These are phyloP conservation scores for Pemphigus obesinymphae DNA, from an alignment of 1,140 invertebrate species.

Conservation along the genomic window DNA sequence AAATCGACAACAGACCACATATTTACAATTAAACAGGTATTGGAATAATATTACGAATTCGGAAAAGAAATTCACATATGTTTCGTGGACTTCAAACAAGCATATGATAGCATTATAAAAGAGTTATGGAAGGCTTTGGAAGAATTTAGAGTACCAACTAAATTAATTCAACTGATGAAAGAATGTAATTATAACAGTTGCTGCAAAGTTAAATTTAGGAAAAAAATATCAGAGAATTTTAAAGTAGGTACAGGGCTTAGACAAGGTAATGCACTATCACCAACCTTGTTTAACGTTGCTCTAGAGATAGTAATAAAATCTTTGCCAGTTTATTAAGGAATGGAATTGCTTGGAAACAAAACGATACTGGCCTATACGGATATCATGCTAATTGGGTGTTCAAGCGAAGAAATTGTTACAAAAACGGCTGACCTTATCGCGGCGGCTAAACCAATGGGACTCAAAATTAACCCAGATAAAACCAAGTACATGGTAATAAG, in stretches of 20 bases:
- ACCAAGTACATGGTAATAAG: neutral
- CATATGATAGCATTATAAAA: neutral
- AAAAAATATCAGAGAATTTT: slow-evolving; percentile 5
- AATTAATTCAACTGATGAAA: slow-evolving; percentile 13
- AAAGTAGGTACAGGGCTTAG: neutral
- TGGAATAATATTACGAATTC: no score
- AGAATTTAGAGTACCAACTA: neutral
- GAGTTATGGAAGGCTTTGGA: neutral
- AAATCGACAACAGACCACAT: neutral
- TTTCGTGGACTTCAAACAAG: no score
- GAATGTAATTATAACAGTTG: neutral
- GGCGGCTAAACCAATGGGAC: neutral
- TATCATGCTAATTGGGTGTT: neutral
- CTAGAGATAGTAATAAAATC: neutral
- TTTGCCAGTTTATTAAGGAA: neutral
- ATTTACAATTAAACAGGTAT: no score
- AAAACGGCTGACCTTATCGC: neutral
- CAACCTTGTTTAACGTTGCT: neutral
- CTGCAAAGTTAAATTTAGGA: neutral
- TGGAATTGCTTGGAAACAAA: neutral
- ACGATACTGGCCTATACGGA: neutral
- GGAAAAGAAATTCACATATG: no score
- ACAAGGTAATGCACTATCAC: neutral
- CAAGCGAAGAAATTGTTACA: neutral
- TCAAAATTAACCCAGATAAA: neutral